phyloP scores from a whole-genome alignment of 1,140 invertebrate species.

The Macrobrachium rosenbergii region DNA sequence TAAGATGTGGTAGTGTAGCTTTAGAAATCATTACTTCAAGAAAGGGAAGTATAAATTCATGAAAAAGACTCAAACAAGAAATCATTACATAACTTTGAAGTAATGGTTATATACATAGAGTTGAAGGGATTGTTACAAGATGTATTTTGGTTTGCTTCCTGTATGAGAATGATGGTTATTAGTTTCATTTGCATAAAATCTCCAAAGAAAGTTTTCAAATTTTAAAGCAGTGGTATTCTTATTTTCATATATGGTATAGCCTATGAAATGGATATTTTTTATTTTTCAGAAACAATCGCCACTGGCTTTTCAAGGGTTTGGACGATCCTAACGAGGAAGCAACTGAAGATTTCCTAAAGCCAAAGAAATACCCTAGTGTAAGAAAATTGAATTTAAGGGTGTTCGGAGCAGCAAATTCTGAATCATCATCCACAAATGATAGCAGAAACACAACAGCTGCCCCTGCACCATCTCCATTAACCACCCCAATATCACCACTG shows the following conservation, averaged over 20 bases:
- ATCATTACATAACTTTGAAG: too few relatives aligned
- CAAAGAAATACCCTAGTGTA: conserved; percentile 71
- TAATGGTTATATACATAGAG: too few relatives aligned
- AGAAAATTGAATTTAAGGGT: conserved; percentile 73
- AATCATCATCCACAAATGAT: conserved; percentile 4
- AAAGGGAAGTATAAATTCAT: too few relatives aligned
- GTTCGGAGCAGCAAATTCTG: conserved; percentile 60
- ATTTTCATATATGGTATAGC: background rate
- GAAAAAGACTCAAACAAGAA: too few relatives aligned
- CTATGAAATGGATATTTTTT: background rate
- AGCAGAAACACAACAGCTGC: background rate
- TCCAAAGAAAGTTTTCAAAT: too few relatives aligned
- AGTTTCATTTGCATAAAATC: too few relatives aligned
- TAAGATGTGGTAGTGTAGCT: too few relatives aligned
- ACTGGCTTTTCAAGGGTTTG: conserved; percentile 74
- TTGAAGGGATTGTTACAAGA: too few relatives aligned
- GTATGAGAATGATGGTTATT: too few relatives aligned
- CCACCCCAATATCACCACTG: conserved; percentile 42
- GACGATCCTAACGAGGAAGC: conserved; percentile 72
- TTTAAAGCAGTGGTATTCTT: too few relatives aligned
- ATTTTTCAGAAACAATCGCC: conserved; percentile 30
- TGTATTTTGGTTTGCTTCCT: too few relatives aligned
- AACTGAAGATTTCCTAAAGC: conserved; percentile 71
- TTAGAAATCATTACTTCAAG: too few relatives aligned
- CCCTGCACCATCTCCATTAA: conserved; percentile 44